A percentile compares a stretch with the other conserved stretches of the same genome.
Evolutionary conservation across 1,140 invertebrate genomes (phyloP).

Genomic region (Wasmannia auropunctata): DNA sequence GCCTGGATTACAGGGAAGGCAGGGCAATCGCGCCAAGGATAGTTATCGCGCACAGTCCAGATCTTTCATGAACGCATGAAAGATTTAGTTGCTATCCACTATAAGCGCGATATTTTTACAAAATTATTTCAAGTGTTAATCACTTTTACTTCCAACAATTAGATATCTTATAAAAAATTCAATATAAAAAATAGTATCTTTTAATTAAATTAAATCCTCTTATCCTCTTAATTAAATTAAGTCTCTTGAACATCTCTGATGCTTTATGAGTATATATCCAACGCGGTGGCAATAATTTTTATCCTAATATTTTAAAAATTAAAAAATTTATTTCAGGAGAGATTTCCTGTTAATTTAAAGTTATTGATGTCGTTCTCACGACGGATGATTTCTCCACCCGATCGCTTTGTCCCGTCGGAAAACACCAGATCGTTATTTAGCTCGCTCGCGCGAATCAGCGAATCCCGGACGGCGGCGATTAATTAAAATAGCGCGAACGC

Average conservation of each 20-base stretch:
- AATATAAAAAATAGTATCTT: background rate
- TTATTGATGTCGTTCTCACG: background rate
- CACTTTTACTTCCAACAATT: background rate
- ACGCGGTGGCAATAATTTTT: background rate
- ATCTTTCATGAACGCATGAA: slow-evolving; percentile 9
- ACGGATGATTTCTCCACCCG: slow-evolving; percentile 7
- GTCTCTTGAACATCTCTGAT: background rate
- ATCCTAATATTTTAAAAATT: background rate
- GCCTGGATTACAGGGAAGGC: slow-evolving; percentile 42
- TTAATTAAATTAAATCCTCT: slow-evolving; percentile 12
- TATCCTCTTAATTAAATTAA: background rate
- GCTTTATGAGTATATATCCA: background rate
- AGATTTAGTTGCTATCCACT: background rate
- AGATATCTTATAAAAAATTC: background rate
- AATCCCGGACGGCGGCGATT: slow-evolving; percentile 77
- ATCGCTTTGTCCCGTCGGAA: background rate
- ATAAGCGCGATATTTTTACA: background rate
- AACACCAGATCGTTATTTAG: slow-evolving; percentile 38
- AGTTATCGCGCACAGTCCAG: slow-evolving; percentile 30
- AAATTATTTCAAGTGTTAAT: background rate
- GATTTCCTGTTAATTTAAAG: slow-evolving; percentile 25
- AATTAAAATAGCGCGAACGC: slow-evolving; percentile 83
- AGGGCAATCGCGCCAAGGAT: slow-evolving; percentile 5
- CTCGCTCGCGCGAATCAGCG: slow-evolving; percentile 8
- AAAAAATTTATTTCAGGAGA: background rate